phyloP scores from a whole-genome alignment of 2,113 vertebrate genomes.

The Glaucomys volans region DNA sequence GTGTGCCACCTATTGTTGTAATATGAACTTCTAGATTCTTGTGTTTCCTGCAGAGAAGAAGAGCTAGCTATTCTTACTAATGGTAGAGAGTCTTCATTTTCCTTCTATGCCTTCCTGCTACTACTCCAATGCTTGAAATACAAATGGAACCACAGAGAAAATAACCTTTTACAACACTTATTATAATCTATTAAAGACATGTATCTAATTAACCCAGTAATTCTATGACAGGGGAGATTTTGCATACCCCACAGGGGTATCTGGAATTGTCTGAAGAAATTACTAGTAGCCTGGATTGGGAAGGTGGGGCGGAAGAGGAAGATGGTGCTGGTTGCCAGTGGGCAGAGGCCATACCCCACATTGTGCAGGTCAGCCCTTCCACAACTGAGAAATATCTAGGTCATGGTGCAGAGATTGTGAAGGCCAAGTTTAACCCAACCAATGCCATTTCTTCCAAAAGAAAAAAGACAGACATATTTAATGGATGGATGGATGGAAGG shows the following conservation, averaged over 20 bases:
- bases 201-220: not conserved
- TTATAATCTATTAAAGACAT: not conserved
- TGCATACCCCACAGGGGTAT: not conserved
- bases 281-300: not conserved
- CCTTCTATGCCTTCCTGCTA: slow-evolving; percentile 36
- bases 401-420: not conserved
- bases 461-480: not conserved
- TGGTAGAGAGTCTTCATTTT: slow-evolving; percentile 4
- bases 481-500: too few species aligned
- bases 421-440: not conserved
- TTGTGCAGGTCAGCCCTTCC: not conserved
- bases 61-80: not conserved
- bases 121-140: not conserved
- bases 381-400: not conserved
- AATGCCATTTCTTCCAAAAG: not conserved
- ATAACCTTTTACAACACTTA: not conserved
- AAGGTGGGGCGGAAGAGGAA: not conserved
- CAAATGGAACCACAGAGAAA: slow-evolving; percentile 2
- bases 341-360: not conserved
- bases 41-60: slow-evolving; percentile 11
- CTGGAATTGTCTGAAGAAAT: not conserved
- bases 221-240: not conserved
- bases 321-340: not conserved
- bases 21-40: not conserved
- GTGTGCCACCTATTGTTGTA: slow-evolving; percentile 61